Percentiles rank a stretch among this genome's conserved stretches.
These are phyloP conservation scores for Bombus cullumanus DNA, from an alignment of 1,140 invertebrate genomes.

Conservation along the genomic window DNA sequence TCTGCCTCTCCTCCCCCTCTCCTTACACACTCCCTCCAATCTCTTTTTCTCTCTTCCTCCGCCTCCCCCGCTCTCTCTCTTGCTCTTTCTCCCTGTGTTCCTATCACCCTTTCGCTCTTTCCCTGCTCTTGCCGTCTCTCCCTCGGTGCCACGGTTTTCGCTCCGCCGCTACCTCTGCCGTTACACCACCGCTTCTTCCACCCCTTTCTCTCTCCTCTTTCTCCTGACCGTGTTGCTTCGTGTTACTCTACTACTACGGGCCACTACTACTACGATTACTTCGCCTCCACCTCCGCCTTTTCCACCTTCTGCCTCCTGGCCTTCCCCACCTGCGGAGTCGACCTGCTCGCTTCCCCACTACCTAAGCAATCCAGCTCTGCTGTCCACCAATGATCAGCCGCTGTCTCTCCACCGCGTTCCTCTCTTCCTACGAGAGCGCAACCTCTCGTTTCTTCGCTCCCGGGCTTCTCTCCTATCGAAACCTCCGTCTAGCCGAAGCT, in stretches of 20 bases:
- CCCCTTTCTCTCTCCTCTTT: constrained; percentile 63
- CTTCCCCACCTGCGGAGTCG: constrained; percentile 63
- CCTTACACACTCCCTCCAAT: constrained; percentile 48
- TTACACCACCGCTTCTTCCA: constrained; percentile 71
- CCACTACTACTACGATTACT: constrained; percentile 53
- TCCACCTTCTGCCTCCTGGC: constrained; percentile 64
- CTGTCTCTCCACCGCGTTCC: constrained; percentile 74
- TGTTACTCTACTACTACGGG: constrained; percentile 45
- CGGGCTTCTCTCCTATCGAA: constrained; percentile 54
- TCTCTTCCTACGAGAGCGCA: constrained; percentile 59
- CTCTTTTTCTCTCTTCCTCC: constrained; percentile 16
- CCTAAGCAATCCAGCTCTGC: constrained; percentile 56
- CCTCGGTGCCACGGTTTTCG: constrained; percentile 21
- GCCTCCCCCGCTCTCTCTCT: background rate
- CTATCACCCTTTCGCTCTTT: constrained; percentile 48
- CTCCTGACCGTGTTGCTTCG: constrained; percentile 64
- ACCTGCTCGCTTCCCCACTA: constrained; percentile 65
- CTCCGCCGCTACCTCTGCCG: constrained; percentile 47
- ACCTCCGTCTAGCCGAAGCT: constrained; percentile 15
- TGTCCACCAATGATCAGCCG: constrained; percentile 81
- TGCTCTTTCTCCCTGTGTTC: constrained; percentile 37
- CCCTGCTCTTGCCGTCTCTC: constrained; percentile 4
- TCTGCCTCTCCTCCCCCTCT: constrained; percentile 39
- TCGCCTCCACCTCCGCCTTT: constrained; percentile 62
- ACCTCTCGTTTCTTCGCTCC: constrained; percentile 63